These are phyloP conservation scores for Crenichthys baileyi DNA, from an alignment of 2,797 vertebrate genomes.

Conservation along the genomic window DNA sequence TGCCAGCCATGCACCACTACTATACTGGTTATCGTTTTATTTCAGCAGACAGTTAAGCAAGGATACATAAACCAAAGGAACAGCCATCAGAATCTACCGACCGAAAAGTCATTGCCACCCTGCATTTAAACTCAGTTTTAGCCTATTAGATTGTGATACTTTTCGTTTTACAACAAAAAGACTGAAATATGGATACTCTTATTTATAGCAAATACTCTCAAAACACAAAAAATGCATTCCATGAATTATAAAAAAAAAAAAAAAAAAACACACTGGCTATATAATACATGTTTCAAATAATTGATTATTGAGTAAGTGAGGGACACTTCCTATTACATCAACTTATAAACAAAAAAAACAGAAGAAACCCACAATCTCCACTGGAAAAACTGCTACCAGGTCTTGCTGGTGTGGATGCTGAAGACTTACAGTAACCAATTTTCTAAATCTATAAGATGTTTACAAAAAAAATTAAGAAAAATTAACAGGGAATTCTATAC, in stretches of 20 bases:
- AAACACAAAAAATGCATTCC: not conserved
- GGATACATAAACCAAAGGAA: conserved; percentile 23
- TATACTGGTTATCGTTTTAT: conserved; percentile 13
- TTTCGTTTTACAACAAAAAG: not conserved
- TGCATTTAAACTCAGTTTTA: conserved; percentile 47
- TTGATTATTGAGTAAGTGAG: not conserved
- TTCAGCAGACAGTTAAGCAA: conserved; percentile 24
- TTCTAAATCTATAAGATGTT: too few relatives aligned
- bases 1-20: conserved; percentile 3
- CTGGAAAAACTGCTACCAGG: not conserved
- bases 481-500: not conserved
- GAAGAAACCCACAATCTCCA: not conserved
- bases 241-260: not conserved
- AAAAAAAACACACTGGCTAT: not conserved
- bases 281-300: too few relatives aligned
- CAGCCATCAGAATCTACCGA: conserved; percentile 40
- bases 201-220: not conserved
- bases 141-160: not conserved
- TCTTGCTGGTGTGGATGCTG: not conserved
- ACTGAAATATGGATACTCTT: not conserved
- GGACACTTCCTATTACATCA: not conserved
- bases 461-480: not conserved
- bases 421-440: not conserved
- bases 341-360: not conserved
- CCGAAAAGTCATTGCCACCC: conserved; percentile 58